A percentile compares a stretch with the other conserved stretches of the same genome.
These are phyloP conservation scores for Drosophila insularis DNA, from an alignment of 1,140 invertebrate genomes.

Conservation along the genomic window DNA sequence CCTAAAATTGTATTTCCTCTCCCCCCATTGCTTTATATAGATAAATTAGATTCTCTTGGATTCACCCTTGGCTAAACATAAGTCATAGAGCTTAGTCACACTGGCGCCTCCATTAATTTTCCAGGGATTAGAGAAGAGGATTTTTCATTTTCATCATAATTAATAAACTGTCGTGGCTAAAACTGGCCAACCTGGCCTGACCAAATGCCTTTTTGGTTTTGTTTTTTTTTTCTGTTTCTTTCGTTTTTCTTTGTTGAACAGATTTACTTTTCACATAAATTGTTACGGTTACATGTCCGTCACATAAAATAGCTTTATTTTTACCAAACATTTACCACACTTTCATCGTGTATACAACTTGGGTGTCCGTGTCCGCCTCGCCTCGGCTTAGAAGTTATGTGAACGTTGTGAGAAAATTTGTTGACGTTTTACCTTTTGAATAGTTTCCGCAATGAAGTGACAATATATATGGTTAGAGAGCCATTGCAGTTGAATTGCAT, in stretches of 20 bases:
- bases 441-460: slow-evolving; percentile 57
- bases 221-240: background rate
- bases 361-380: slow-evolving; percentile 47
- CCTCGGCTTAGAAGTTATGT: slow-evolving; percentile 6
- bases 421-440: slow-evolving; percentile 57
- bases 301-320: slow-evolving; percentile 68
- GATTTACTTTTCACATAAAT: slow-evolving; percentile 70
- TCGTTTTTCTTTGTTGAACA: slow-evolving; percentile 22
- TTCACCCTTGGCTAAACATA: slow-evolving; percentile 5
- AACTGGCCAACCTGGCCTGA: background rate
- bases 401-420: slow-evolving; percentile 59
- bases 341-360: slow-evolving; percentile 35
- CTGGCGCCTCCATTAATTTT: slow-evolving; percentile 68
- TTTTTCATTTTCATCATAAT: slow-evolving; percentile 64
- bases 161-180: slow-evolving; percentile 57
- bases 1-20: slow-evolving; percentile 12
- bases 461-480: slow-evolving; percentile 16
- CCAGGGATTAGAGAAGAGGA: slow-evolving; percentile 49
- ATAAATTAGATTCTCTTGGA: background rate
- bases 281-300: slow-evolving; percentile 59
- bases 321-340: slow-evolving; percentile 19
- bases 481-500: slow-evolving; percentile 42
- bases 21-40: background rate
- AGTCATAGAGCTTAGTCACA: slow-evolving; percentile 47
- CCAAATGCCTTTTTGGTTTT: slow-evolving; percentile 20